Percentiles rank a stretch among this genome's conserved stretches.
Conservation (phyloP, 2,888 invertebrate genomes). For the Phortica magna region DNA sequence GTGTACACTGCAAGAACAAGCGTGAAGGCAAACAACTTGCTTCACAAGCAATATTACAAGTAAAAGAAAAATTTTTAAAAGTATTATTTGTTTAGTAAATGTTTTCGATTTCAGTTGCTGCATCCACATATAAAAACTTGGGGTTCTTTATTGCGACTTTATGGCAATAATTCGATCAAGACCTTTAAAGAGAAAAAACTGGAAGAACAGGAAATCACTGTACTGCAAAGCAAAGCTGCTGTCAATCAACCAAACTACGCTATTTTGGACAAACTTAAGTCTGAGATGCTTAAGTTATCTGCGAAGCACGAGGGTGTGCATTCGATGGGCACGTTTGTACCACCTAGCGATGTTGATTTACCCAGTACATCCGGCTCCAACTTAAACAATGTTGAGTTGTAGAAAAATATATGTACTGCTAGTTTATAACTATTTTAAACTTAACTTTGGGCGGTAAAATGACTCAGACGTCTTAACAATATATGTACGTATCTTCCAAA, state of each 20-base stretch:
- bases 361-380: constrained; percentile 87
- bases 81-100: background rate
- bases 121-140: constrained; percentile 97
- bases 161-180: constrained; percentile 94
- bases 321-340: constrained; percentile 83
- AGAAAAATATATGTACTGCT: constrained; percentile 48
- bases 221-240: constrained; percentile 91
- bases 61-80: constrained; percentile 65
- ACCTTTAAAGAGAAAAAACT: constrained; percentile 94
- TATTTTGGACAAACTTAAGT: constrained; percentile 89
- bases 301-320: constrained; percentile 82
- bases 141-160: constrained; percentile 95
- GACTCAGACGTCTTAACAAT: no score
- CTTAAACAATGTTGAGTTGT: constrained; percentile 88
- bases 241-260: constrained; percentile 95
- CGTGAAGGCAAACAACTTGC: constrained; percentile 97
- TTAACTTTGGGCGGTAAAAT: background rate
- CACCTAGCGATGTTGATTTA: constrained; percentile 81
- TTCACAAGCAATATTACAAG: constrained; percentile 94
- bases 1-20: constrained; percentile 96
- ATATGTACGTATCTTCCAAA: no score
- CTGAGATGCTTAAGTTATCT: constrained; percentile 88
- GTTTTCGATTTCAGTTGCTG: constrained; percentile 81
- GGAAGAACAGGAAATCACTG: constrained; percentile 94
- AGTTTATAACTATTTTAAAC: background rate